Conservation (phyloP, 2,888 invertebrate species). For the Ariolimax columbianus region DNA sequence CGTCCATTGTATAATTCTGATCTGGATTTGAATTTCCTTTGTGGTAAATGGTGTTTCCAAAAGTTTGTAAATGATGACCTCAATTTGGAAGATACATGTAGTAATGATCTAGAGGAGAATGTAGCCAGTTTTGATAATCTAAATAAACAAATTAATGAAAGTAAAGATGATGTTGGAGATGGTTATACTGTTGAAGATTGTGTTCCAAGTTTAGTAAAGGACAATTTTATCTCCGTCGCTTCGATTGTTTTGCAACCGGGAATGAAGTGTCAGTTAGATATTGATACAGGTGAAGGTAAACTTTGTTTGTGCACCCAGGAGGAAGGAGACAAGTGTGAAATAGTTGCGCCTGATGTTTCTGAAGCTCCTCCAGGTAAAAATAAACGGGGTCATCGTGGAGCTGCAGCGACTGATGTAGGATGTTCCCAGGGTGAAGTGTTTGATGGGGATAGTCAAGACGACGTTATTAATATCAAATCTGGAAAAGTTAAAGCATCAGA, state of each 20-base stretch:
- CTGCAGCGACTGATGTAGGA: not conserved
- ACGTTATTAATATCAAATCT: not conserved
- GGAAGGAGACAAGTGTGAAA: not conserved
- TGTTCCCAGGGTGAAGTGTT: not conserved
- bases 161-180: no score
- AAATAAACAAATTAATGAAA: no score
- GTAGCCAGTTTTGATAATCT: not conserved
- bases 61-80: not conserved
- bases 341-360: not conserved
- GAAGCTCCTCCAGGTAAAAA: not conserved
- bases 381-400: not conserved
- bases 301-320: not conserved
- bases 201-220: no score
- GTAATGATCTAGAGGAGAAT: not conserved
- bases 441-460: not conserved
- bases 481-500: not conserved
- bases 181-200: no score
- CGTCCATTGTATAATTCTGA: no score
- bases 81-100: not conserved
- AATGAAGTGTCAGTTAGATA: not conserved
- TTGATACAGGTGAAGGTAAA: not conserved
- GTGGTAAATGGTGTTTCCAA: not conserved
- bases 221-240: not conserved
- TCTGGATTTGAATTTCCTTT: no score
- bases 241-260: not conserved